A percentile compares a stretch with the other conserved stretches of the same genome.
Evolutionary conservation across 2,113 vertebrate species (phyloP).

Genomic region (Trichomycterus rosablanca): DNA sequence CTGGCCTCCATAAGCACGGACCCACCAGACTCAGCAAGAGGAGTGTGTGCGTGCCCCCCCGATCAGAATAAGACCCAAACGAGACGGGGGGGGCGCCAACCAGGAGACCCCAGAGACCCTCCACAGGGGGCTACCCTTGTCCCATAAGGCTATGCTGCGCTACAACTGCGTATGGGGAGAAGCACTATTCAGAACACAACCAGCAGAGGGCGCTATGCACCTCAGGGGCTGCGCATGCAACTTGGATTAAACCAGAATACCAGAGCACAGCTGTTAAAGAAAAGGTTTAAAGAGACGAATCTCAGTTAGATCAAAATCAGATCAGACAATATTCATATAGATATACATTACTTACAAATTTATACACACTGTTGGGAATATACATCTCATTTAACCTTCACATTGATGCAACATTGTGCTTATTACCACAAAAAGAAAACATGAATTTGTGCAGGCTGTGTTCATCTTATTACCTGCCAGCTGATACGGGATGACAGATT

Average conservation of each 20-base stretch:
- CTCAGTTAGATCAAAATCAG: conserved; percentile 64
- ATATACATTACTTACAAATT: conserved; percentile 1
- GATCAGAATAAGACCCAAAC: conserved; percentile 77
- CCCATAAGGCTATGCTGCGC: conserved; percentile 91
- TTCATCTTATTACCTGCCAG: conserved; percentile 81
- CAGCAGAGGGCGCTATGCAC: conserved; percentile 76
- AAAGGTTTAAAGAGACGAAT: conserved; percentile 66
- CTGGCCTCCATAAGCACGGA: conserved; percentile 78
- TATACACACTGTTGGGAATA: neutral
- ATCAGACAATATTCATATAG: conserved; percentile 59
- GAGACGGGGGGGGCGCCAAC: conserved; percentile 64
- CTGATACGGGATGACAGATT: conserved; percentile 86
- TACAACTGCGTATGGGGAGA: conserved; percentile 92
- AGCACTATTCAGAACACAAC: conserved; percentile 89
- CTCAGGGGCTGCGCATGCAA: conserved; percentile 67
- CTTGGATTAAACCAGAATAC: conserved; percentile 74
- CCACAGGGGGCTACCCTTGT: conserved; percentile 74
- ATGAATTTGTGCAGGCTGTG: neutral
- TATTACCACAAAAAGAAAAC: neutral
- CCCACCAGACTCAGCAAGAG: conserved; percentile 75
- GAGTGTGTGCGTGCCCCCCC: conserved; percentile 67
- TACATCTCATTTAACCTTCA: conserved; percentile 1
- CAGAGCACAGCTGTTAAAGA: conserved; percentile 81
- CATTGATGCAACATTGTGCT: neutral
- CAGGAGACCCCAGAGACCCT: conserved; percentile 77